Evolutionary conservation across 2,888 invertebrate genomes (phyloP), one percentile per base, ranked within the genome.

Genomic region (Drosophila incognita): DNA sequence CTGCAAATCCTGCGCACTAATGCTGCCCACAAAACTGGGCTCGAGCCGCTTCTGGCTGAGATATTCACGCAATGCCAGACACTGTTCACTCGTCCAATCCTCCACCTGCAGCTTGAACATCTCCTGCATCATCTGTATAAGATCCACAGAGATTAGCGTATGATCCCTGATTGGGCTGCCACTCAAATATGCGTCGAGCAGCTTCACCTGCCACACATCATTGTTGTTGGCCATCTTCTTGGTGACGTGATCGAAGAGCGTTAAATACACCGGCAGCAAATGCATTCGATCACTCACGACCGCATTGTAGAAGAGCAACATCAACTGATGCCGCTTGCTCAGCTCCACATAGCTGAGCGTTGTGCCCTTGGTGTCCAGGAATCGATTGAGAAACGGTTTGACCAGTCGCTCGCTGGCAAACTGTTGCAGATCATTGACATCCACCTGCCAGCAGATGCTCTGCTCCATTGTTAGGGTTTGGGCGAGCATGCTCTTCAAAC

Each of bases 211-310:
- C 97, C 97, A 97, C 27, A 96, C 93, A 85, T 96, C 95, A 36
- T 83, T 80, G 67, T 80, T 88, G 54, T 68, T 79, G 13, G 82
- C 76, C 63, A 74, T 74, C n/a, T 78, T 51, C 48, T 85, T 83
- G 58, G 88, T 80, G 8, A 91, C 89, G 58, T 90, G 89, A 94
- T 96, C 95, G 74, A 96, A 92, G 71, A 96, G 94, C 1, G 95
- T 94, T 4, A 96, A 94, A 94, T 97, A 96, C 57, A 96, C 94
- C 2, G 96, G 96, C 77, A 97, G 92, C 24, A 96, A 95, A 88
- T 96, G 95, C 84, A 97, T 93, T 87, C 97, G 96, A 92, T 98
- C 97, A 86, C 95, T 95, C 3, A 96, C 95, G 0, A 97, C 95
- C 62, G 97, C 97, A 91, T 97, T 97, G 87, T 97, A 97, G 8